A percentile compares a stretch with the other conserved stretches of the same genome.
phyloP scores from a whole-genome alignment of 2,113 vertebrate species.

The Rhizomys pruinosus region DNA sequence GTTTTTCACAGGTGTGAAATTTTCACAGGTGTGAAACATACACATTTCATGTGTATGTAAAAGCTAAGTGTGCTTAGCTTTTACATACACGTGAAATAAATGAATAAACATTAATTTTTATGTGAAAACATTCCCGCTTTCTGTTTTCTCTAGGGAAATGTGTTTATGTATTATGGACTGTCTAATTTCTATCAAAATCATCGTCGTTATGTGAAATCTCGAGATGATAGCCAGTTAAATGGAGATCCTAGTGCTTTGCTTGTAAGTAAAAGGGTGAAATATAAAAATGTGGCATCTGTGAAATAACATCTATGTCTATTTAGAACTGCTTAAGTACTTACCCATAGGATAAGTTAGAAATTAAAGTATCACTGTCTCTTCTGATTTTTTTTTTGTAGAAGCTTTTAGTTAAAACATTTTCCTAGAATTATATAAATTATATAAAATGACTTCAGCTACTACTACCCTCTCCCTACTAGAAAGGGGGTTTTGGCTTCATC shows the following conservation, averaged over 20 bases:
- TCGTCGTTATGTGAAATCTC: slow-evolving; percentile 97
- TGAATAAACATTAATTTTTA: slow-evolving; percentile 18
- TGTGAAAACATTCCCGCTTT: background rate
- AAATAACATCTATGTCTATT: no score
- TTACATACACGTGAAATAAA: slow-evolving; percentile 10
- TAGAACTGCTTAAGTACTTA: slow-evolving; percentile 44
- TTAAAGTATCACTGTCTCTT: slow-evolving; percentile 28
- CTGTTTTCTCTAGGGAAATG: slow-evolving; percentile 89
- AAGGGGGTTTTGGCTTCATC: no score
- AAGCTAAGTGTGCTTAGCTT: slow-evolving; percentile 19
- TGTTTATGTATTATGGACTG: slow-evolving; percentile 98
- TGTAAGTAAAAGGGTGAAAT: slow-evolving; percentile 86
- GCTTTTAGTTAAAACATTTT: no score
- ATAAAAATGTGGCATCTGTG: slow-evolving; percentile 2
- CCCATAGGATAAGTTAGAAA: background rate
- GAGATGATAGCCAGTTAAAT: slow-evolving; percentile 97
- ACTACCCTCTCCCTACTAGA: no score
- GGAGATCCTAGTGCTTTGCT: slow-evolving; percentile 90
- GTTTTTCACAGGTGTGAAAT: background rate
- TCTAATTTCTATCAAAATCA: slow-evolving; percentile 99
- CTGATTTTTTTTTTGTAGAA: slow-evolving; percentile 26
- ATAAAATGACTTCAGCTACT: no score
- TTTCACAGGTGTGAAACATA: no score
- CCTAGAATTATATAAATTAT: no score
- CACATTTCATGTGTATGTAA: no score